Percentiles rank a stretch among this genome's conserved stretches.
Conservation (phyloP, 2,113 vertebrate species). For the Crotalus tigris region DNA sequence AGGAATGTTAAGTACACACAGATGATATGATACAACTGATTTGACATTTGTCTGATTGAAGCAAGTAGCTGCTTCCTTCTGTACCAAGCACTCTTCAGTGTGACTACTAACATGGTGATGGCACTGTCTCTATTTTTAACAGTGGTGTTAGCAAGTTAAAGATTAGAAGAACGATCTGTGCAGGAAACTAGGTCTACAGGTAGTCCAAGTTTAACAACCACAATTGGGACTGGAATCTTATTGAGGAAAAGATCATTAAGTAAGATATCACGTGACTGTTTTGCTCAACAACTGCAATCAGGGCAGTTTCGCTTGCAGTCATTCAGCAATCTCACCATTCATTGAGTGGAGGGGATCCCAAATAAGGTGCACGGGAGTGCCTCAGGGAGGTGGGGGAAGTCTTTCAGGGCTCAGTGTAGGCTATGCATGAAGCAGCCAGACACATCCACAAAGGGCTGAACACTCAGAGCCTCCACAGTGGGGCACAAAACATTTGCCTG, state of each 20-base stretch:
- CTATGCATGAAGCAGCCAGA: background rate
- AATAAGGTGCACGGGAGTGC: background rate
- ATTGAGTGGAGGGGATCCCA: background rate
- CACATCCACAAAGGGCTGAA: background rate
- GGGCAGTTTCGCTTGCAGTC: background rate
- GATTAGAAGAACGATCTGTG: background rate
- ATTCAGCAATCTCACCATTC: background rate
- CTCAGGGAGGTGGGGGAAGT: too few relatives aligned
- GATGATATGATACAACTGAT: background rate
- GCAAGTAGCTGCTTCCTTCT: background rate
- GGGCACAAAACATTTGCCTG: background rate
- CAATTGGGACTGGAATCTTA: background rate
- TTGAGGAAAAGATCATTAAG: background rate
- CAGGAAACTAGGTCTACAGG: background rate
- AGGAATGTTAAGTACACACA: background rate
- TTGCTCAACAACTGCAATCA: background rate
- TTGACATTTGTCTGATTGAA: background rate
- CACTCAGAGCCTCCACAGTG: too few relatives aligned
- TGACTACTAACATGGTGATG: background rate
- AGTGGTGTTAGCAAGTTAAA: background rate
- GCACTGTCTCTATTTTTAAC: background rate
- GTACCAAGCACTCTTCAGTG: background rate
- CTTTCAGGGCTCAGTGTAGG: too few relatives aligned
- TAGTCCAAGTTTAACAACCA: background rate
- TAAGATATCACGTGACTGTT: background rate